A percentile compares a stretch with the other conserved stretches of the same genome.
Evolutionary conservation across 2,888 invertebrate species (phyloP).

Genomic region (Serrognathus titanus): DNA sequence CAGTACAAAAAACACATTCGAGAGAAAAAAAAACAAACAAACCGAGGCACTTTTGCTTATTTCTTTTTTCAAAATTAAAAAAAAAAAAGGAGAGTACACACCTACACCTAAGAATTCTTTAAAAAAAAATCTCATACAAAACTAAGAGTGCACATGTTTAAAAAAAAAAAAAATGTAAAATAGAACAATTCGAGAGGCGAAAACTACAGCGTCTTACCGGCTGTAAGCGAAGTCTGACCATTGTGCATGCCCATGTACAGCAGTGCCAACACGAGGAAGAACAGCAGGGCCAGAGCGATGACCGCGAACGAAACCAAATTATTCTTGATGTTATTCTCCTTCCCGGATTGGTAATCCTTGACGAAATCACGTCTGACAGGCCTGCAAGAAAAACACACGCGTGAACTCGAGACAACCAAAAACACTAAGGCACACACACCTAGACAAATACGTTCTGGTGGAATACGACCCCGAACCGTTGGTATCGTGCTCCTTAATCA

Average conservation of each 20-base stretch:
- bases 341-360: slow-evolving; percentile 36
- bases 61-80: neutral
- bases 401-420: neutral
- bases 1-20: slow-evolving; percentile 21
- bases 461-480: slow-evolving; percentile 34
- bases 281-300: slow-evolving; percentile 59
- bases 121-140: neutral
- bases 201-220: slow-evolving; percentile 1
- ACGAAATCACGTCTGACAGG: slow-evolving; percentile 34
- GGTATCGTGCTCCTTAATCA: slow-evolving; percentile 45
- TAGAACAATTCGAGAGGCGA: neutral
- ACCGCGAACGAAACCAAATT: slow-evolving; percentile 64
- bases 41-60: neutral
- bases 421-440: slow-evolving; percentile 17
- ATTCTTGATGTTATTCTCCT: slow-evolving; percentile 56
- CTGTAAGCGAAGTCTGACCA: slow-evolving; percentile 51
- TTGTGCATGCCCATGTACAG: slow-evolving; percentile 66
- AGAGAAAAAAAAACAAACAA: slow-evolving; percentile 5
- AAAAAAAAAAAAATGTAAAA: neutral
- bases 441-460: slow-evolving; percentile 22
- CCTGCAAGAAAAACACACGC: slow-evolving; percentile 12
- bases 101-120: neutral
- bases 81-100: slow-evolving; percentile 1
- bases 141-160: neutral
- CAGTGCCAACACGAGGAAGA: slow-evolving; percentile 64